phyloP scores from a whole-genome alignment of 2,888 invertebrate species.

The Mythimna loreyi region DNA sequence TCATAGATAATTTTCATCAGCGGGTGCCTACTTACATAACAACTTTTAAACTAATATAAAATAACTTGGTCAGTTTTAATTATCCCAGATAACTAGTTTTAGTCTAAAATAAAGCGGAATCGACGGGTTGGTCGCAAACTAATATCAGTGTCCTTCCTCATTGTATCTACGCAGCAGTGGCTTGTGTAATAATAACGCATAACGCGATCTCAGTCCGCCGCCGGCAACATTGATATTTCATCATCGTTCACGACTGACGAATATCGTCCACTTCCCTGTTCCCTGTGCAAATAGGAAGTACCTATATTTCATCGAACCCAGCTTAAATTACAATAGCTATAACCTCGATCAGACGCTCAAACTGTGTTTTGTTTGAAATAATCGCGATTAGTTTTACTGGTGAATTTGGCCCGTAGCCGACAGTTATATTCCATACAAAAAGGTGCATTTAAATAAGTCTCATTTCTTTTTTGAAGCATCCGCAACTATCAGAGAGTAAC shows the following conservation, averaged over 20 bases:
- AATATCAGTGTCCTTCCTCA: slow-evolving; percentile 19
- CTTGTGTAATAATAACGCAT: neutral
- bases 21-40: neutral
- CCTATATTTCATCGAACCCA: too few relatives aligned
- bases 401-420: too few relatives aligned
- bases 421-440: too few relatives aligned
- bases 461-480: neutral
- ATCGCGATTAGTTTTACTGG: too few relatives aligned
- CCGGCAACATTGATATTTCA: slow-evolving; percentile 23
- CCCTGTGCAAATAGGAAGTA: too few relatives aligned
- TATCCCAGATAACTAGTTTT: neutral
- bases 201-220: slow-evolving; percentile 1
- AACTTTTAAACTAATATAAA: neutral
- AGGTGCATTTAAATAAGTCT: neutral
- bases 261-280: slow-evolving; percentile 16
- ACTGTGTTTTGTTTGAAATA: too few relatives aligned
- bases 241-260: slow-evolving; percentile 10
- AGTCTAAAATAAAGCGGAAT: slow-evolving; percentile 1
- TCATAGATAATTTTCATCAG: neutral
- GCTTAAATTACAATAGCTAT: too few relatives aligned
- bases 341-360: too few relatives aligned
- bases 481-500: neutral
- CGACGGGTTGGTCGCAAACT: neutral
- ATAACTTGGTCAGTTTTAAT: neutral
- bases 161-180: neutral